Percentiles rank a stretch among this genome's conserved stretches.
Conservation (phyloP, 2,113 vertebrate genomes). For the Ceratotherium simum region DNA sequence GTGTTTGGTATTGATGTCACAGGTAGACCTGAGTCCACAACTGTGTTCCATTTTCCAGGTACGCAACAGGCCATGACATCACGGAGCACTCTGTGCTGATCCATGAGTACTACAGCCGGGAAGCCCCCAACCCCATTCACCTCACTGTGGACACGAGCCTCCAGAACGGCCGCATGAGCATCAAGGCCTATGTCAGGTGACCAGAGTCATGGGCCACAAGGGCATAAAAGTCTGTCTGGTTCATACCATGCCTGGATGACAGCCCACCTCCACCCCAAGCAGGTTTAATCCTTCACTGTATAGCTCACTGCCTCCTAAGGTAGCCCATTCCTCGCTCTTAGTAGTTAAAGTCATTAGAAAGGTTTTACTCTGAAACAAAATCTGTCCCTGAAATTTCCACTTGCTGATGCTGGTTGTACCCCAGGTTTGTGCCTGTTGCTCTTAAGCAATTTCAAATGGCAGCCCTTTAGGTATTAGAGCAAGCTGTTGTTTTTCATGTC, state of each 20-base stretch:
- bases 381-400: neutral
- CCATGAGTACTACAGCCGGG: conserved; percentile 98
- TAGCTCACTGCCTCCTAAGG: neutral
- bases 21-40: no score
- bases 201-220: neutral
- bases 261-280: no score
- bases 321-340: neutral
- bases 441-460: neutral
- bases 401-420: neutral
- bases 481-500: neutral
- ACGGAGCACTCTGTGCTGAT: conserved; percentile 99
- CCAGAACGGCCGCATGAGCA: conserved; percentile 97
- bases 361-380: neutral
- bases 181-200: conserved; percentile 98
- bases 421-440: neutral
- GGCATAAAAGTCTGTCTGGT: neutral
- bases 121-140: conserved; percentile 97
- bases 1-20: neutral
- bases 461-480: neutral
- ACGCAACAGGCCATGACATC: conserved; percentile 98
- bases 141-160: conserved; percentile 96
- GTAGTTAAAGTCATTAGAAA: neutral
- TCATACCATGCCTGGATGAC: neutral
- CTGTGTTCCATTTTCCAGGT: conserved; percentile 87
- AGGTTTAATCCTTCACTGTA: neutral